A percentile compares a stretch with the other conserved stretches of the same genome.
These are phyloP conservation scores for Ips nitidus DNA, from an alignment of 1,140 invertebrate genomes.

Conservation along the genomic window DNA sequence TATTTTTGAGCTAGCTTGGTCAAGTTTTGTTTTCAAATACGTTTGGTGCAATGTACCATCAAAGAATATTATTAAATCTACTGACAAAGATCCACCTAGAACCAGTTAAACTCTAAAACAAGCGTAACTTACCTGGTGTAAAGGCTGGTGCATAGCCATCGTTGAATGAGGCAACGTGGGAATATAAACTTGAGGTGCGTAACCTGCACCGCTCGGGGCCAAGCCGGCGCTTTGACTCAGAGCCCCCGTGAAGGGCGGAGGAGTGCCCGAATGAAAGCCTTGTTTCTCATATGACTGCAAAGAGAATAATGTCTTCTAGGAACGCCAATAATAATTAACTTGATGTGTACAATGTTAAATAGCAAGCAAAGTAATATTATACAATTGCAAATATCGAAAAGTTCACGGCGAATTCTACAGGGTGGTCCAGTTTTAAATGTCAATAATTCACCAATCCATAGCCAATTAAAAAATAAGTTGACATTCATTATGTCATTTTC, in stretches of 20 bases:
- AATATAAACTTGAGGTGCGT: conserved; percentile 69
- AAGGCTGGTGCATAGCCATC: conserved; percentile 68
- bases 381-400: too few species aligned
- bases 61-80: too few species aligned
- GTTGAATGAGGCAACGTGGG: conserved; percentile 69
- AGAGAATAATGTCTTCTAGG: conserved; percentile 19
- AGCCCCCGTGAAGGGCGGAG: conserved; percentile 70
- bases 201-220: conserved; percentile 65
- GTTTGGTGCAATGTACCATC: too few species aligned
- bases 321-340: background rate
- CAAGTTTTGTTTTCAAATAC: too few species aligned
- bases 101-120: conserved; percentile 53
- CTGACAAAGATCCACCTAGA: conserved; percentile 56
- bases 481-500: too few species aligned
- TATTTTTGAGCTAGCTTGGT: too few species aligned
- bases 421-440: too few species aligned
- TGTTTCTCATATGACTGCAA: conserved; percentile 82
- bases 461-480: too few species aligned
- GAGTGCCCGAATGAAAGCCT: conserved; percentile 80
- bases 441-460: too few species aligned
- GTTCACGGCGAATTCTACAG: too few species aligned
- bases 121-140: conserved; percentile 65
- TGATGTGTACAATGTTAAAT: too few species aligned
- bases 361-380: too few species aligned
- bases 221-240: conserved; percentile 72